A percentile compares a stretch with the other conserved stretches of the same genome.
These are phyloP conservation scores for Drosophila mimetica DNA, from an alignment of 2,888 invertebrate species.

Conservation along the genomic window DNA sequence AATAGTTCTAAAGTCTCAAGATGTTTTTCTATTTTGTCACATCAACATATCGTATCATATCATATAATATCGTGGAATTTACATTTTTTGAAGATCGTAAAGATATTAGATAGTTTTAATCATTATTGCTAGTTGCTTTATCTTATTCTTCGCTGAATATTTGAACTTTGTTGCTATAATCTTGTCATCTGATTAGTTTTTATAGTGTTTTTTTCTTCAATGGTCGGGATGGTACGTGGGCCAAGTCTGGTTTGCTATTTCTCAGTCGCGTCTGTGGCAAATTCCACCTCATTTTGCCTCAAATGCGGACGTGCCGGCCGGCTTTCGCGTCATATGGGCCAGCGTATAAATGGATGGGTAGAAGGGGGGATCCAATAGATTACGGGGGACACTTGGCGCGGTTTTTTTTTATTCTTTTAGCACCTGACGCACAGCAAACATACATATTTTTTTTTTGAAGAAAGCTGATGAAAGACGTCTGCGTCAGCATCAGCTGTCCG, in stretches of 20 bases:
- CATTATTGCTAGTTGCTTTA: no score
- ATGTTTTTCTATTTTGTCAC: no score
- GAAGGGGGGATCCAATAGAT: background rate
- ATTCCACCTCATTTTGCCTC: constrained; percentile 17
- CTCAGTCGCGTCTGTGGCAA: constrained; percentile 18
- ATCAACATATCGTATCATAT: background rate
- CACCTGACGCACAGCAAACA: constrained; percentile 30
- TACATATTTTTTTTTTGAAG: background rate
- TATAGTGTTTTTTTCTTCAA: background rate
- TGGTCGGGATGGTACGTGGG: constrained; percentile 24
- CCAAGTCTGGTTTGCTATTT: constrained; percentile 24
- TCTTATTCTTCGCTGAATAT: background rate
- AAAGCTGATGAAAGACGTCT: constrained; percentile 33
- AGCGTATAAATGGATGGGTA: background rate
- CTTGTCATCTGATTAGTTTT: background rate
- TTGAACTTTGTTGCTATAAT: constrained; percentile 10
- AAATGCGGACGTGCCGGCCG: constrained; percentile 41
- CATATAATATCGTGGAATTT: background rate
- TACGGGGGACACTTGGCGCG: background rate
- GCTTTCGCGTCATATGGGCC: constrained; percentile 37
- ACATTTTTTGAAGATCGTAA: background rate
- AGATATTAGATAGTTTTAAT: background rate
- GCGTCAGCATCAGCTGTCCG: constrained; percentile 27
- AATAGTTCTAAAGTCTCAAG: no score
- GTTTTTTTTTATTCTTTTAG: constrained; percentile 25